These are phyloP conservation scores for Sycophila sp. DNA, from an alignment of 1,140 invertebrate species.

Conservation along the genomic window DNA sequence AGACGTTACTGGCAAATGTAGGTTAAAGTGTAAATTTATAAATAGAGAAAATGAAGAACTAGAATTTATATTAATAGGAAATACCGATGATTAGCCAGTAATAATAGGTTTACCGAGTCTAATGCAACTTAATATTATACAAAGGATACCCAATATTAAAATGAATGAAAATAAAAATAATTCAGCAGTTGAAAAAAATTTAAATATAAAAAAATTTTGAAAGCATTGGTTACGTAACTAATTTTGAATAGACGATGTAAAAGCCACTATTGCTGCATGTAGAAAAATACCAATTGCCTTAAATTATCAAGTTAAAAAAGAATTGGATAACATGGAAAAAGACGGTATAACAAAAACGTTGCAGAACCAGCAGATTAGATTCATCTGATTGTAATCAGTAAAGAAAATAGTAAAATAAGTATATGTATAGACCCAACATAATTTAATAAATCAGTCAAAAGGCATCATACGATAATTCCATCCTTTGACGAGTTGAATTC, in stretches of 20 bases:
- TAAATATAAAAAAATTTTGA: constrained; percentile 35
- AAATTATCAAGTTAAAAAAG: constrained; percentile 48
- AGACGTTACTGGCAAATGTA: constrained; percentile 38
- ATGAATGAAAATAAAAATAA: not conserved
- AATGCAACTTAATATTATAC: constrained; percentile 41
- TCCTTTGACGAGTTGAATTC: constrained; percentile 59
- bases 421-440: constrained; percentile 67
- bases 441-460: constrained; percentile 63
- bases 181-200: not conserved
- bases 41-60: constrained; percentile 23
- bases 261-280: constrained; percentile 46
- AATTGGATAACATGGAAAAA: constrained; percentile 47
- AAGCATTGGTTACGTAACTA: constrained; percentile 18
- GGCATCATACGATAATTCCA: constrained; percentile 58
- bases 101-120: constrained; percentile 35
- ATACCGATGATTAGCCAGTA: constrained; percentile 32
- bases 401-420: constrained; percentile 60
- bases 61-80: constrained; percentile 40
- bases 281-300: constrained; percentile 54
- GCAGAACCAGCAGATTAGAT: constrained; percentile 62
- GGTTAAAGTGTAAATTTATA: constrained; percentile 38
- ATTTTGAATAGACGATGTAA: constrained; percentile 37
- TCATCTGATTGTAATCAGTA: constrained; percentile 58
- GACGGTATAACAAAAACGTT: constrained; percentile 47
- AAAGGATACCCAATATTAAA: constrained; percentile 34